A percentile compares a stretch with the other conserved stretches of the same genome.
Conservation (phyloP, 2,797 vertebrate genomes). For the Eremophila alpestris region DNA sequence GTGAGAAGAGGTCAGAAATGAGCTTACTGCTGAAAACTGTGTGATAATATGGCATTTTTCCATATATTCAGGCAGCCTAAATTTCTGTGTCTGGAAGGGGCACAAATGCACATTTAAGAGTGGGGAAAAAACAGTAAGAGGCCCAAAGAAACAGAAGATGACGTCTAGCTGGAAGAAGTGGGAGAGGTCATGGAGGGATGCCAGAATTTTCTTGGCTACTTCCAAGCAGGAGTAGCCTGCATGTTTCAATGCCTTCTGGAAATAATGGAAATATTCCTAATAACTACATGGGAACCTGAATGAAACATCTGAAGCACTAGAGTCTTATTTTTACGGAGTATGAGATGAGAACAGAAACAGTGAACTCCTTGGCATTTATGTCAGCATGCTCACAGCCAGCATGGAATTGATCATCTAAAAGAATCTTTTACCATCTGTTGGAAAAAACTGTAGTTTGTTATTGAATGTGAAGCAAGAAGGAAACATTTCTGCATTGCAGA, state of each 20-base stretch:
- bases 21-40: background rate
- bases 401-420: slow-evolving; percentile 62
- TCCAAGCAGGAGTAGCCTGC: background rate
- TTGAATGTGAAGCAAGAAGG: background rate
- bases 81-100: background rate
- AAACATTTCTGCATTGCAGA: background rate
- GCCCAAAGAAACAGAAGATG: background rate
- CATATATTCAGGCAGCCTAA: background rate
- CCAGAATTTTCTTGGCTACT: background rate
- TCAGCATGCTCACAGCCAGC: slow-evolving; percentile 3
- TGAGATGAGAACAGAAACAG: slow-evolving; percentile 67
- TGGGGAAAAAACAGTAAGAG: background rate
- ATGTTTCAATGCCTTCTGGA: background rate
- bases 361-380: slow-evolving; percentile 67
- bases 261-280: background rate
- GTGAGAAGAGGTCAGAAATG: background rate
- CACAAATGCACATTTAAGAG: background rate
- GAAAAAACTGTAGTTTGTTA: background rate
- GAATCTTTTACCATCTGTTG: slow-evolving; percentile 59
- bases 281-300: background rate
- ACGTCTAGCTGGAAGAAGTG: background rate
- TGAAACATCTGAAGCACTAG: background rate
- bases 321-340: slow-evolving; percentile 75
- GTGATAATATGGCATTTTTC: background rate
- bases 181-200: background rate